Percentiles rank a stretch among this genome's conserved stretches.
These are phyloP conservation scores for Drosophila demipolita DNA, from an alignment of 2,888 invertebrate genomes.

Conservation along the genomic window DNA sequence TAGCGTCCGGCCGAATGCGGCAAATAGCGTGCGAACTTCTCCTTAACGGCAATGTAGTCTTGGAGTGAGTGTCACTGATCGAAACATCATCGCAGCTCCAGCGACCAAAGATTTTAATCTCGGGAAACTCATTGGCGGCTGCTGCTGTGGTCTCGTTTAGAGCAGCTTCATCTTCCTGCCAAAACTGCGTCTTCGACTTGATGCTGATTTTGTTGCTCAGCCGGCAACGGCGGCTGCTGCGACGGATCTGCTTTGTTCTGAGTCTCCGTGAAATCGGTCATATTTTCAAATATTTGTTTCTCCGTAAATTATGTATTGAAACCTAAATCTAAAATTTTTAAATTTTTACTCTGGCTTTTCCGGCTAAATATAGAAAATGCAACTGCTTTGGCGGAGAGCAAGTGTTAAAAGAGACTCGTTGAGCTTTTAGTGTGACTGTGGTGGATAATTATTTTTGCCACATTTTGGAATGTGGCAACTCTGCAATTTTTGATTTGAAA, in stretches of 20 bases:
- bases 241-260: slow-evolving; percentile 10
- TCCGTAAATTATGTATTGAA: neutral
- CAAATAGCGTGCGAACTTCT: slow-evolving; percentile 98
- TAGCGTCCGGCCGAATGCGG: slow-evolving; percentile 99
- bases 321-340: neutral
- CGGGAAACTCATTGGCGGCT: slow-evolving; percentile 90
- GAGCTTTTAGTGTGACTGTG: slow-evolving; percentile 15
- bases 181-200: slow-evolving; percentile 21
- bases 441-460: slow-evolving; percentile 4
- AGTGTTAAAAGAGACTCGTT: slow-evolving; percentile 9
- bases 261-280: slow-evolving; percentile 27
- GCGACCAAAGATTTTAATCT: slow-evolving; percentile 98
- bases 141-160: neutral
- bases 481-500: neutral
- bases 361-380: neutral
- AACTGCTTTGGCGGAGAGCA: slow-evolving; percentile 24
- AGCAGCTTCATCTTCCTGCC: slow-evolving; percentile 37
- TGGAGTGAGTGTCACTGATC: slow-evolving; percentile 98
- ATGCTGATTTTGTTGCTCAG: neutral
- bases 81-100: slow-evolving; percentile 99
- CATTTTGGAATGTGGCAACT: slow-evolving; percentile 17
- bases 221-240: slow-evolving; percentile 10
- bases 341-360: slow-evolving; percentile 1
- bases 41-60: slow-evolving; percentile 98
- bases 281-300: slow-evolving; percentile 7